phyloP scores from a whole-genome alignment of 2,888 invertebrate genomes.

The Amiota mariae region DNA sequence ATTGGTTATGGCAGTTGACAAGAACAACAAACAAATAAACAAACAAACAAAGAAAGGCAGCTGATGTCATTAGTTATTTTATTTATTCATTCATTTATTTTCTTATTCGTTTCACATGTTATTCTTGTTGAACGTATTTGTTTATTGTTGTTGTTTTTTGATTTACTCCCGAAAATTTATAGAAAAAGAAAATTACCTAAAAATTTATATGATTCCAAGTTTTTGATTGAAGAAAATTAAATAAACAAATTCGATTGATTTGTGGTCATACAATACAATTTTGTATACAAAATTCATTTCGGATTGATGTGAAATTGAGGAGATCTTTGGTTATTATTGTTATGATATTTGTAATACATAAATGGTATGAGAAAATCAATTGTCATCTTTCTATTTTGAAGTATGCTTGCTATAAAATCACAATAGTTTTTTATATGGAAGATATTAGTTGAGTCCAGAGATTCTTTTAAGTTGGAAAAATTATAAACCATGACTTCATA shows the following conservation, averaged over 20 bases:
- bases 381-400: too few species aligned
- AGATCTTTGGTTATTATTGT: too few species aligned
- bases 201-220: background rate
- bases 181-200: background rate
- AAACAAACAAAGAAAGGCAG: background rate
- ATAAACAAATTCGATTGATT: conserved; percentile 20
- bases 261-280: background rate
- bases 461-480: too few species aligned
- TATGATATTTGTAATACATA: too few species aligned
- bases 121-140: too few species aligned
- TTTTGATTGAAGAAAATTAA: background rate
- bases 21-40: conserved; percentile 7
- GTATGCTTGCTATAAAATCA: too few species aligned
- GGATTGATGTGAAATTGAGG: too few species aligned
- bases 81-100: background rate
- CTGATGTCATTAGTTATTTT: conserved; percentile 25
- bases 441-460: too few species aligned
- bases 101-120: background rate
- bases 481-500: too few species aligned
- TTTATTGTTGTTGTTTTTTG: background rate
- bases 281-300: too few species aligned
- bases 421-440: too few species aligned
- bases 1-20: background rate
- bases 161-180: background rate
- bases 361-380: too few species aligned